These are phyloP conservation scores for Amaurobius ferox DNA, from an alignment of 2,888 invertebrate species.

Conservation along the genomic window DNA sequence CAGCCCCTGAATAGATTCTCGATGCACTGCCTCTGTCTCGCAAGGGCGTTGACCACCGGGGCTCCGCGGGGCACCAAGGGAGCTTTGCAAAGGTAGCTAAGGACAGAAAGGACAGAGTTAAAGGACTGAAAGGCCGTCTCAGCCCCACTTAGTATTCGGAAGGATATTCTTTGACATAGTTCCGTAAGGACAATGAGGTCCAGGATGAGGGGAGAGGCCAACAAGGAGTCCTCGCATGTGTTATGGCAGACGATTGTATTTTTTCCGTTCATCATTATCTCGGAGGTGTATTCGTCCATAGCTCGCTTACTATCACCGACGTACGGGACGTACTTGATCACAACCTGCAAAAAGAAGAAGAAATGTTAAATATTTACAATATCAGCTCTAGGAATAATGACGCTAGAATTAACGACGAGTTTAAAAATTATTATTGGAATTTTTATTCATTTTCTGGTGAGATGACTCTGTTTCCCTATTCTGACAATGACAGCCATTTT, in stretches of 20 bases:
- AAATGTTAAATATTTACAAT: no score
- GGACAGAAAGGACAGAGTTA: conserved; percentile 87
- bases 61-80: conserved; percentile 87
- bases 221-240: conserved; percentile 96
- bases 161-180: conserved; percentile 86
- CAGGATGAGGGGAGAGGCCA: conserved; percentile 93
- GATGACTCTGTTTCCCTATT: no score
- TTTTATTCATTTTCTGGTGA: no score
- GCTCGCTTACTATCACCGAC: conserved; percentile 97
- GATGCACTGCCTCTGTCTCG: conserved; percentile 89
- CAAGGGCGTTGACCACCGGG: conserved; percentile 93
- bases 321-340: conserved; percentile 97
- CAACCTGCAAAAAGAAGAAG: conserved; percentile 78
- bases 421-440: no score
- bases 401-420: no score
- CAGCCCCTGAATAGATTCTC: conserved; percentile 87
- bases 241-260: conserved; percentile 96
- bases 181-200: conserved; percentile 93
- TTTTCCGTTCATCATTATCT: conserved; percentile 94
- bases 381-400: no score
- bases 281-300: conserved; percentile 97
- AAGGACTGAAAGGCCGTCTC: conserved; percentile 80
- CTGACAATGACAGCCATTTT: no score
- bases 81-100: conserved; percentile 94
- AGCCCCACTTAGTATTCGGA: conserved; percentile 75